Conservation (phyloP, 2,888 invertebrate species). For the Seira musarum region DNA sequence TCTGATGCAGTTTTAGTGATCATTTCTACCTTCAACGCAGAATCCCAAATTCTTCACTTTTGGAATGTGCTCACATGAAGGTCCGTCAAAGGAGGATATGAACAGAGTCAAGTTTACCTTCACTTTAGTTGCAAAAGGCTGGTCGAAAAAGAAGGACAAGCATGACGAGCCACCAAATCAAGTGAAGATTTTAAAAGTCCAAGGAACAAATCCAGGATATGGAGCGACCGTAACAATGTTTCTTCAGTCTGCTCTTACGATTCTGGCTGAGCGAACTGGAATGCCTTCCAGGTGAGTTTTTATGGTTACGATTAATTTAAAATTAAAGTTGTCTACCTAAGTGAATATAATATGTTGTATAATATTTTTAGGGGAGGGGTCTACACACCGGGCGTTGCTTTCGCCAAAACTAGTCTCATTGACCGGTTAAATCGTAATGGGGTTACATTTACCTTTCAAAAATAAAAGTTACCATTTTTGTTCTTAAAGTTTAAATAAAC, state of each 20-base stretch:
- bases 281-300: slow-evolving; percentile 81
- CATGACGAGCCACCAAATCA: slow-evolving; percentile 78
- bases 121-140: slow-evolving; percentile 85
- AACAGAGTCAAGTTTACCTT: slow-evolving; percentile 79
- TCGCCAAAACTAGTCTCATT: slow-evolving; percentile 85
- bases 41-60: slow-evolving; percentile 74
- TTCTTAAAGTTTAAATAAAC: neutral
- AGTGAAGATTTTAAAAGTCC: slow-evolving; percentile 78
- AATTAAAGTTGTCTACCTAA: neutral
- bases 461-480: neutral
- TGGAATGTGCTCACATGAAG: slow-evolving; percentile 78
- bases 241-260: slow-evolving; percentile 81
- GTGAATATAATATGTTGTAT: neutral
- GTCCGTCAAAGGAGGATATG: slow-evolving; percentile 78
- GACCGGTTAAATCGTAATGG: slow-evolving; percentile 82
- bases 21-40: slow-evolving; percentile 67
- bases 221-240: slow-evolving; percentile 84
- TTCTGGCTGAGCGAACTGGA: slow-evolving; percentile 82
- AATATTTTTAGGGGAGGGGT: slow-evolving; percentile 85
- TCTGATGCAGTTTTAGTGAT: neutral
- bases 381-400: slow-evolving; percentile 88
- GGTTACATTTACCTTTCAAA: slow-evolving; percentile 76
- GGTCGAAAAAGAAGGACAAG: slow-evolving; percentile 74
- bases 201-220: slow-evolving; percentile 85
- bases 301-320: slow-evolving; percentile 39